These are phyloP conservation scores for Saturnia japonica DNA, from an alignment of 2,888 invertebrate species.

Conservation along the genomic window DNA sequence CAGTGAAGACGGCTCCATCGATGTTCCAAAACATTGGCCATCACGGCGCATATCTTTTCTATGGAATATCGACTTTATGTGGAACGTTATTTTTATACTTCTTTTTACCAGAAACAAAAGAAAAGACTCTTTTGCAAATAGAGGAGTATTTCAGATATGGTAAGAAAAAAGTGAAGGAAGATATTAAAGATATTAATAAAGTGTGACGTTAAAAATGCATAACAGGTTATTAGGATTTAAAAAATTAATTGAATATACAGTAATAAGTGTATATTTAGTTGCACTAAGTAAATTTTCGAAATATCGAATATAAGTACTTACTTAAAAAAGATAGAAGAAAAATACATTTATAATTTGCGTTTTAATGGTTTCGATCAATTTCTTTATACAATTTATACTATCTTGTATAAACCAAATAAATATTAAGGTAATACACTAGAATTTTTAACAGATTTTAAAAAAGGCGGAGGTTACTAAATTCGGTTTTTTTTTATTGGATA, in stretches of 20 bases:
- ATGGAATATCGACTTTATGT: constrained; percentile 81
- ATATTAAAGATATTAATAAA: constrained; percentile 31
- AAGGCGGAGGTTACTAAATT: too few species aligned
- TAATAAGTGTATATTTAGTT: constrained; percentile 2
- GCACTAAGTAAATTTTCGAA: not conserved
- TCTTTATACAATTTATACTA: not conserved
- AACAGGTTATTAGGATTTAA: not conserved
- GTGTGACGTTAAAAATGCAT: not conserved
- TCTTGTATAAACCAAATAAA: not conserved
- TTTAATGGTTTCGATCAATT: not conserved
- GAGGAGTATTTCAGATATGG: constrained; percentile 80
- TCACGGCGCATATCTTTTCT: constrained; percentile 84
- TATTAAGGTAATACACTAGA: not conserved
- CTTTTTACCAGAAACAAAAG: constrained; percentile 86
- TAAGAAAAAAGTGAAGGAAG: constrained; percentile 47
- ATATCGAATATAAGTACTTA: not conserved
- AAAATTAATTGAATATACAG: not conserved
- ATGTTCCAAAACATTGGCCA: constrained; percentile 81
- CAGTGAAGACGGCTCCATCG: constrained; percentile 85
- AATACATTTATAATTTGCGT: not conserved
- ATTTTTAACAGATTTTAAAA: too few species aligned
- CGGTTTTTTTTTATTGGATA: too few species aligned
- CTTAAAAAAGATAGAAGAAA: not conserved
- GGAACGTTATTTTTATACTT: constrained; percentile 83
- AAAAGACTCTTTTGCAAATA: constrained; percentile 85